Base-by-base conservation (phyloP, 1,140 invertebrate species). In the Acromyrmex echinatior region DNA sequence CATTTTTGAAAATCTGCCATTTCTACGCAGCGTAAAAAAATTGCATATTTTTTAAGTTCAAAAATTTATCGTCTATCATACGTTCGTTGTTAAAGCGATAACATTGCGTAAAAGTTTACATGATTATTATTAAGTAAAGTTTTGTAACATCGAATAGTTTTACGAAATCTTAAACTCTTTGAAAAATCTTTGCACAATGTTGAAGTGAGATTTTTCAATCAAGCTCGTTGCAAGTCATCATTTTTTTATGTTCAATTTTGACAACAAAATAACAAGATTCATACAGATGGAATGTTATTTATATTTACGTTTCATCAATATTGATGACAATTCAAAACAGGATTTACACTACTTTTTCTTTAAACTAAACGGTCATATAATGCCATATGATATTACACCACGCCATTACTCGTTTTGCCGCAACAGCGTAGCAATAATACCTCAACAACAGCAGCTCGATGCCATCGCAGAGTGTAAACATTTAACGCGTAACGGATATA, bases 401-500 rank as follows among this genome's bases (percentile, higher is more conserved):
- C 39, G 39, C 25, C 39, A 45, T 16, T 74, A 45, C 56, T 62
- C 70, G 31, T 74, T 82, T 82, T 74, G 80, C 66, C 28, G 60
- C 35, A 74, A 74, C 79, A 74, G 66, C 51, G 7, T 16, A 73
- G 70, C 70, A 84, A 81, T 80, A 80, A 82, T 84, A 51, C 49
- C 79, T 74, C 35, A n/a, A 35, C 68, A 82, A 80, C 62, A n/a
- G 53, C 51, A 35, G 56, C 35, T 12, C 63, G 56, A 74, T 76
- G 63, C 35, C 39, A 35, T 82, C 28, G 10, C 21, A 18, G 25
- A 60, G 56, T 84, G 80, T 84, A 84, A 84, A 84, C 80, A 84
- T 84, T 84, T 84, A 81, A 65, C 68, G 80, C 80, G 80, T 84
- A 84, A 84, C 70, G 70, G 80, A 84, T 84, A 84, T 84, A 84